phyloP scores from a whole-genome alignment of 2,888 invertebrate species.

The Callyntrura guangdongensis region DNA sequence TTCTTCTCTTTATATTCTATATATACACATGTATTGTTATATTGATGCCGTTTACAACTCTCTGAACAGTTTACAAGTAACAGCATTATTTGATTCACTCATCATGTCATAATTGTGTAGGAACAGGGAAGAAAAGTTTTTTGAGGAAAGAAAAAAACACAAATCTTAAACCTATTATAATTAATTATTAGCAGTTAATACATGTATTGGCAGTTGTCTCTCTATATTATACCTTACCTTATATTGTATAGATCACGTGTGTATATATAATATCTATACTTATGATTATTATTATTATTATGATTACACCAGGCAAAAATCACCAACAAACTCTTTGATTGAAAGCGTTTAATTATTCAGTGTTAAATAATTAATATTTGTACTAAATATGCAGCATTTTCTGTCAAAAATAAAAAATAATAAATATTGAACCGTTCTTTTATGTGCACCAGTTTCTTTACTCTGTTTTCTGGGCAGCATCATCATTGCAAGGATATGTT shows the following conservation, averaged over 20 bases:
- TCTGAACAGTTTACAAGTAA: background rate
- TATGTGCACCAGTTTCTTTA: background rate
- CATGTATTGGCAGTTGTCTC: slow-evolving; percentile 62
- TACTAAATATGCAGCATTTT: slow-evolving; percentile 76
- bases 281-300: slow-evolving; percentile 51
- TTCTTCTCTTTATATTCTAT: slow-evolving; percentile 76
- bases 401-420: slow-evolving; percentile 70
- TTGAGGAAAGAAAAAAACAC: slow-evolving; percentile 20
- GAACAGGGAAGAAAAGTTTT: slow-evolving; percentile 14
- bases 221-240: slow-evolving; percentile 51
- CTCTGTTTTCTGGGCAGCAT: background rate
- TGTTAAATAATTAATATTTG: slow-evolving; percentile 78
- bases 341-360: slow-evolving; percentile 70
- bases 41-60: slow-evolving; percentile 55
- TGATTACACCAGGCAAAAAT: slow-evolving; percentile 13
- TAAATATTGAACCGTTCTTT: slow-evolving; percentile 32
- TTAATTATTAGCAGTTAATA: slow-evolving; percentile 45
- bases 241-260: slow-evolving; percentile 56
- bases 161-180: slow-evolving; percentile 45
- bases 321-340: slow-evolving; percentile 50
- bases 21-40: slow-evolving; percentile 20
- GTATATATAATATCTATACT: slow-evolving; percentile 44
- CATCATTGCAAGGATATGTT: background rate
- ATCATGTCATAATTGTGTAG: slow-evolving; percentile 42
- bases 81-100: slow-evolving; percentile 61